Percentiles rank a stretch among this genome's conserved stretches.
These are phyloP conservation scores for Aphyosemion australe DNA, from an alignment of 2,113 vertebrate genomes.

Conservation along the genomic window DNA sequence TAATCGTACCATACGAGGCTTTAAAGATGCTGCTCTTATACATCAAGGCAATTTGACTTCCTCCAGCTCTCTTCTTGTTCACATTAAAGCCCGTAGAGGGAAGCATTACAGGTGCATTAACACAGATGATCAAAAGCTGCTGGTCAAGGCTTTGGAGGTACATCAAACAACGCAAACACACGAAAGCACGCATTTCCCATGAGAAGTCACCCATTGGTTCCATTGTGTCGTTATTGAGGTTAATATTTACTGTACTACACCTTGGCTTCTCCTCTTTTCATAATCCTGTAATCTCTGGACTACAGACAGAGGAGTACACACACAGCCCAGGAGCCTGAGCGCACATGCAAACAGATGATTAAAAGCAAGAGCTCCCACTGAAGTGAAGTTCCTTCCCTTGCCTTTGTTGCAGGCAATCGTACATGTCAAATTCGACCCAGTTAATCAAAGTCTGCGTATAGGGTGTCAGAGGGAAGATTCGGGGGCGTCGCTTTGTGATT, in stretches of 20 bases:
- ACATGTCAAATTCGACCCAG: slow-evolving; percentile 56
- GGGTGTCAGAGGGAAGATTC: slow-evolving; percentile 51
- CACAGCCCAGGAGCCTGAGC: slow-evolving; percentile 18
- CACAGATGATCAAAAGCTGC: slow-evolving; percentile 56
- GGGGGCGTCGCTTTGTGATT: slow-evolving; percentile 58
- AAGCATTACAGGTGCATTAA: slow-evolving; percentile 38
- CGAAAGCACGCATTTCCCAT: slow-evolving; percentile 23
- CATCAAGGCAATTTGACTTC: slow-evolving; percentile 24
- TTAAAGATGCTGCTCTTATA: slow-evolving; percentile 21
- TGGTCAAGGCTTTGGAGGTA: slow-evolving; percentile 42
- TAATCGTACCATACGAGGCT: slow-evolving; percentile 26
- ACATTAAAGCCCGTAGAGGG: slow-evolving; percentile 23
- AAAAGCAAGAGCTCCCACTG: slow-evolving; percentile 45
- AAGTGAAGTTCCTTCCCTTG: slow-evolving; percentile 43
- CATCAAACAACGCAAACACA: slow-evolving; percentile 56
- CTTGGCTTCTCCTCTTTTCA: slow-evolving; percentile 33
- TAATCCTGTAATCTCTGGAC: slow-evolving; percentile 34
- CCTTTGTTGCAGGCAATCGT: slow-evolving; percentile 50
- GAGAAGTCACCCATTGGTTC: slow-evolving; percentile 18
- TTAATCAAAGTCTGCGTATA: slow-evolving; percentile 66
- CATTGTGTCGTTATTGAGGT: slow-evolving; percentile 58
- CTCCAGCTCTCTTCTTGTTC: slow-evolving; percentile 15
- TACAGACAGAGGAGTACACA: slow-evolving; percentile 33
- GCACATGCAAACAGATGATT: slow-evolving; percentile 55
- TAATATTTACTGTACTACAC: slow-evolving; percentile 61